These are phyloP conservation scores for Endotricha flammealis DNA, from an alignment of 2,888 invertebrate species.

Conservation along the genomic window DNA sequence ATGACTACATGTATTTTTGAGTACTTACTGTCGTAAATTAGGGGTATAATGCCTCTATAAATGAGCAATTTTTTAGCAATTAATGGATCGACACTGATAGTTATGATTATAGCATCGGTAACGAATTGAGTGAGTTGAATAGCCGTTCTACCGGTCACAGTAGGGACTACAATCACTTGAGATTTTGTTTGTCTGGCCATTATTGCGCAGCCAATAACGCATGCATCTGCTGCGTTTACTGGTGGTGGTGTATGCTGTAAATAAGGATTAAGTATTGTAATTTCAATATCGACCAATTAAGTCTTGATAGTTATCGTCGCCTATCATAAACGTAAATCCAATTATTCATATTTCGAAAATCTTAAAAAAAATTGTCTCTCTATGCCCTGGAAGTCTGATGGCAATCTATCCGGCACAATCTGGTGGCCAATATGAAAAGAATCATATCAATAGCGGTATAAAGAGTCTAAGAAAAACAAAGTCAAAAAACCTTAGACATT, in stretches of 20 bases:
- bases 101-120: slow-evolving; percentile 24
- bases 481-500: too few species aligned
- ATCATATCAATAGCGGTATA: too few species aligned
- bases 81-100: slow-evolving; percentile 23
- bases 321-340: too few species aligned
- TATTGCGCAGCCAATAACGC: slow-evolving; percentile 25
- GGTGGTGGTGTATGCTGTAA: slow-evolving; percentile 26
- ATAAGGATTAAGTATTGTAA: neutral
- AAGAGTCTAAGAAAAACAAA: too few species aligned
- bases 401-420: too few species aligned
- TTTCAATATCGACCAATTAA: too few species aligned
- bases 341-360: too few species aligned
- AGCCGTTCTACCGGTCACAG: slow-evolving; percentile 33
- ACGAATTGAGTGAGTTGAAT: slow-evolving; percentile 23
- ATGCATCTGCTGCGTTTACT: slow-evolving; percentile 33
- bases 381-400: too few species aligned
- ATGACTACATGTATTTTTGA: neutral
- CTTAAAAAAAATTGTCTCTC: too few species aligned
- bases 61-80: slow-evolving; percentile 78
- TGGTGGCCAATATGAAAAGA: too few species aligned
- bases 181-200: slow-evolving; percentile 21
- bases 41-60: slow-evolving; percentile 48
- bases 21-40: slow-evolving; percentile 18
- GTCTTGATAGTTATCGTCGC: too few species aligned
- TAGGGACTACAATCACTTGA: slow-evolving; percentile 25